Evolutionary conservation across 2,113 vertebrate species (phyloP), one percentile per base, ranked within the genome.

Genomic region (Heliornis fulica): DNA sequence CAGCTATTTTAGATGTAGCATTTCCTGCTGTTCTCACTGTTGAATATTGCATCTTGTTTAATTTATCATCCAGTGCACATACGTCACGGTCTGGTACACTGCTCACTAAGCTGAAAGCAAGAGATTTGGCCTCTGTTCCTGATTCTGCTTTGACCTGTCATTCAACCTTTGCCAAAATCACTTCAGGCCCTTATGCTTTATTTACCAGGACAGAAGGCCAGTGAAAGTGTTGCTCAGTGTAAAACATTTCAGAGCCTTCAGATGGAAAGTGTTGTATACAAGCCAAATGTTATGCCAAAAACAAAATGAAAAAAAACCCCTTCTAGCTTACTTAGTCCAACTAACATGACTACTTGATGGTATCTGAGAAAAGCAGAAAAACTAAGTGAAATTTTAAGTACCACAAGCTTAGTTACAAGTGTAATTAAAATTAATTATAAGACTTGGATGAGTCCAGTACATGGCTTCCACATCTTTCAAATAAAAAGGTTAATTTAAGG

Each of bases 91-190:
- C 74, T 0, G 0, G 38, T 75, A 74, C 51, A 41, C 68, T 89
- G 77, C 87, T 84, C 91, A 87, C 80, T 82, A 57, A 89, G 65
- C 60, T 84, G 87, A 64, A 88, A 94, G 83, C 29, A 87, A 66
- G 26, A 71, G 86, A 71, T 64, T 86, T 93, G 76, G 89, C 29
- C 72, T 89, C 72, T 82, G 19, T n/a, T 96, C 38, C 69, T 0
- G 0, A 38, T 65, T 93, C 80, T 89, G 46, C 86, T 90, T 93
- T 82, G 89, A 84, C 83, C 80, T 78, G 60, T 60, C 77, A 75
- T 87, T 87, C 81, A 80, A 82, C 69, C 61, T 92, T 36, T 87
- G 61, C 69, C 80, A 95, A 91, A 92, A 90, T 80, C 60, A 71
- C 72, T 94, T 89, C 56, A 83, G 76, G 80, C 74, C 43, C 91